Evolutionary conservation across 2,797 vertebrate genomes (phyloP), one percentile per base, ranked within the genome.

Genomic region (Siniperca obscura): DNA sequence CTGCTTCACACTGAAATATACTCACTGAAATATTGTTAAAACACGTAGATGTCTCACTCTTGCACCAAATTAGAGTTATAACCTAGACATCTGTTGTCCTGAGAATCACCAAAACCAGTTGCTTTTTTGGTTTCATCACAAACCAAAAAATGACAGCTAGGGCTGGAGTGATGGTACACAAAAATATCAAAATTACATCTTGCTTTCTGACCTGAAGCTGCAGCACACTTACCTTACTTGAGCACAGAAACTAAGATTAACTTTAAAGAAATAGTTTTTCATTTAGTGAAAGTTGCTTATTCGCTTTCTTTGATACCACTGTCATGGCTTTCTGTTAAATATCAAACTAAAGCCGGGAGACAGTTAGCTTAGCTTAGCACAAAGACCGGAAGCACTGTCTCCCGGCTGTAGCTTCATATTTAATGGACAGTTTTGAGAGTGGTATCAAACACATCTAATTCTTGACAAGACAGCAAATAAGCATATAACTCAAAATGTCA

Each of bases 301-400:
- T 56, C 6, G 5, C 21, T 12, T 22, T 22, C 38, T 46, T 38
- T 19, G 27, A 60, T 30, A 17, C 13, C 56, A 16, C 57, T 8
- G 21, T 62, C 36, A 62, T 40, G 4, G 30, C 30, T 30, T 30
- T 40, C 60, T n/a, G 53, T 53, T 53, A n/a, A 53, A 5, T 53
- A n/a, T 53, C 1, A n/a, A 53, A 2, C 53, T 56, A 56, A 50
- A 50, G 8, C 50, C 50, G 10, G 13, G 48, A 53, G 34, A 40
- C 34, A 38, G 66, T 40, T 56, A 55, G 25, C 60, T 34, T 52
- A 60, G 44, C 66, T 70, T 76, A 53, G 57, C 70, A 72, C 56
- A 36, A 48, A 36, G 21, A 36, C 56, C 50, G 56, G 30, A 72
- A 48, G 16, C 46, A 13, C 12, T 64, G 22, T 9, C 61, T 66